Evolutionary conservation across 1,140 invertebrate species (phyloP), one percentile per base, ranked within the genome.

Genomic region (Triops cancriformis): DNA sequence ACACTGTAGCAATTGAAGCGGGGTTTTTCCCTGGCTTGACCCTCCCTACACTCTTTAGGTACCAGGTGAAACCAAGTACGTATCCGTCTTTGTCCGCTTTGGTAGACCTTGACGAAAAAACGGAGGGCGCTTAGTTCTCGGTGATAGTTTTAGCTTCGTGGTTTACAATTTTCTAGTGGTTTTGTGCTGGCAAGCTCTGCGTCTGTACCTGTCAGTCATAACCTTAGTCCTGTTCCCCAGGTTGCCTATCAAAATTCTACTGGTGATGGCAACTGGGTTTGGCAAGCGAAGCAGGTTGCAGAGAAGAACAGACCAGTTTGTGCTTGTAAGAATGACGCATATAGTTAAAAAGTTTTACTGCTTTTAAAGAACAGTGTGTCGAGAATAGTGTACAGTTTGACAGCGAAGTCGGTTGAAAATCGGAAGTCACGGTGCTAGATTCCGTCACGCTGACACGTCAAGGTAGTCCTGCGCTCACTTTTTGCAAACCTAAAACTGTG

Each of bases 31-130:
- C 23, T 23, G 18, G 45, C 14, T 23, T n/a, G 45, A 14, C 14
- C 10, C 1, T 51, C 14, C 7, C 14, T 18, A 3, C 51, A 64
- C 18, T 18, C 18, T 64, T 64, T 10, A 0, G 51, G 51, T 64
- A 64, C 51, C 51, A 64, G 51, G 51, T 64, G 51, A 64, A 64
- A 64, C n/a, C 51, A 64, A 64, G 51, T 23, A 64, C 51, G 51
- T n/a, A 23, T 10, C 14, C 51, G 51, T 23, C 51, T 37, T 64
- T 5, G 51, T 64, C 43, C 23, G 51, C 51, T 64, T 23, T 37
- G 2, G 7, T 14, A 64, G 51, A 64, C 51, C 51, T 64, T 64
- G 51, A 64, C 51, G 51, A 64, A 64, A 64, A 64, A 64, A 64
- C 14, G 0, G 18, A 4, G 2, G 51, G 1, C 6, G 51, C 51